These are phyloP conservation scores for Esperia sulphurella DNA, from an alignment of 2,888 invertebrate species.

Conservation along the genomic window DNA sequence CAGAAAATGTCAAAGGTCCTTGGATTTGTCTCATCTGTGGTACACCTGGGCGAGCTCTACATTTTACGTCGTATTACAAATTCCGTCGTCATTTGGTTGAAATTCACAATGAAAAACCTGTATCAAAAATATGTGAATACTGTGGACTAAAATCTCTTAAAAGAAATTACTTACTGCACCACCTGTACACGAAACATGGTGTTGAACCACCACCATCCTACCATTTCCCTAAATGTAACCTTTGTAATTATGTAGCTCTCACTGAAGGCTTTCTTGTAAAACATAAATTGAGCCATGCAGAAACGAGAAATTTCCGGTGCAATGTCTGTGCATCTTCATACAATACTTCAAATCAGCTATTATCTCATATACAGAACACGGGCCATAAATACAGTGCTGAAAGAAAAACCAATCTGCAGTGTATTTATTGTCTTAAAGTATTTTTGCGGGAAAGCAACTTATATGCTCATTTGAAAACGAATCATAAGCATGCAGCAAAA, in stretches of 20 bases:
- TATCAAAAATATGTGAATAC: constrained; percentile 88
- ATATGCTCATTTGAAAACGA: constrained; percentile 84
- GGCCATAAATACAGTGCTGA: constrained; percentile 72
- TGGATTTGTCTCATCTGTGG: constrained; percentile 91
- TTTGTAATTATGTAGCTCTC: constrained; percentile 87
- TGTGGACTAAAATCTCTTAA: constrained; percentile 89
- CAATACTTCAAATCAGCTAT: constrained; percentile 51
- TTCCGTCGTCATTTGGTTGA: constrained; percentile 91
- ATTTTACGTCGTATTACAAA: constrained; percentile 87
- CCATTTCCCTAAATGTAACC: constrained; percentile 88
- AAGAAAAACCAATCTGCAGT: constrained; percentile 71
- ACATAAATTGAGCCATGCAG: constrained; percentile 83
- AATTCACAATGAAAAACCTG: constrained; percentile 87
- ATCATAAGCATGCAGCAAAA: constrained; percentile 82
- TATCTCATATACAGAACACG: constrained; percentile 77
- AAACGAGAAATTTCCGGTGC: constrained; percentile 69
- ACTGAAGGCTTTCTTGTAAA: constrained; percentile 84
- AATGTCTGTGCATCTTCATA: constrained; percentile 79
- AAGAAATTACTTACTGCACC: constrained; percentile 86
- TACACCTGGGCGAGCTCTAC: constrained; percentile 81
- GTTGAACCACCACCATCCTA: constrained; percentile 84
- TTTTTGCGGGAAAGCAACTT: constrained; percentile 84
- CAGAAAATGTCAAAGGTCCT: constrained; percentile 84
- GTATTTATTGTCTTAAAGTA: constrained; percentile 87
- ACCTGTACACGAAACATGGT: constrained; percentile 89